phyloP scores from a whole-genome alignment of 2,113 vertebrate species.

The Microtus ochrogaster region DNA sequence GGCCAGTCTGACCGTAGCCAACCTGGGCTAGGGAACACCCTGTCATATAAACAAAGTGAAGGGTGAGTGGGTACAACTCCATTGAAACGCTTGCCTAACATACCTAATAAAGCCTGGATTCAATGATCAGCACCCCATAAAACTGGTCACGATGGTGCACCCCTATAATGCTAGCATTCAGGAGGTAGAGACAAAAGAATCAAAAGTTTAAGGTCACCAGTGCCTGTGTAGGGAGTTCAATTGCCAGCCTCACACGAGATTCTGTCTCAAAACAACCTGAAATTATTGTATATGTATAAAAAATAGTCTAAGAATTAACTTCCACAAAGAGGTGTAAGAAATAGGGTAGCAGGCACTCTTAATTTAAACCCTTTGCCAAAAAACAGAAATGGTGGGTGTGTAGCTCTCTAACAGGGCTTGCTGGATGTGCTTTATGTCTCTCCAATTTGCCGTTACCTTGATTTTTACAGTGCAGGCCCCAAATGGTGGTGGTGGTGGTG shows the following conservation, averaged over 20 bases:
- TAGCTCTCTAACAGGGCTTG: neutral
- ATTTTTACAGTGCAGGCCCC: neutral
- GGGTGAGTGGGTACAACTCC: neutral
- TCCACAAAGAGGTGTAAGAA: neutral
- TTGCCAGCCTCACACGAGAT: neutral
- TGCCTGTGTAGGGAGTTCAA: neutral
- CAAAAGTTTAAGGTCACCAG: neutral
- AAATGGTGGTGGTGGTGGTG: neutral
- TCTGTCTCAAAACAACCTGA: neutral
- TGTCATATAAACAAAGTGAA: neutral
- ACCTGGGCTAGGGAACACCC: neutral
- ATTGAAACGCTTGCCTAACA: neutral
- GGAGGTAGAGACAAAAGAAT: neutral
- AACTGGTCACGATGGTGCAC: neutral
- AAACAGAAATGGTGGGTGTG: neutral
- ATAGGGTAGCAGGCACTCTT: fast-evolving
- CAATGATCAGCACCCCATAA: neutral
- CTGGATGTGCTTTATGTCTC: neutral
- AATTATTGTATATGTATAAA: neutral
- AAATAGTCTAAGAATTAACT: neutral
- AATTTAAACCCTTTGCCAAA: neutral
- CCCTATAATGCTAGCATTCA: neutral
- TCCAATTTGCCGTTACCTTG: neutral
- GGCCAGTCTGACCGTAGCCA: neutral
- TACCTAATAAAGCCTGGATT: neutral